Conservation (phyloP, 2,113 vertebrate species). For the Thunnus thynnus region DNA sequence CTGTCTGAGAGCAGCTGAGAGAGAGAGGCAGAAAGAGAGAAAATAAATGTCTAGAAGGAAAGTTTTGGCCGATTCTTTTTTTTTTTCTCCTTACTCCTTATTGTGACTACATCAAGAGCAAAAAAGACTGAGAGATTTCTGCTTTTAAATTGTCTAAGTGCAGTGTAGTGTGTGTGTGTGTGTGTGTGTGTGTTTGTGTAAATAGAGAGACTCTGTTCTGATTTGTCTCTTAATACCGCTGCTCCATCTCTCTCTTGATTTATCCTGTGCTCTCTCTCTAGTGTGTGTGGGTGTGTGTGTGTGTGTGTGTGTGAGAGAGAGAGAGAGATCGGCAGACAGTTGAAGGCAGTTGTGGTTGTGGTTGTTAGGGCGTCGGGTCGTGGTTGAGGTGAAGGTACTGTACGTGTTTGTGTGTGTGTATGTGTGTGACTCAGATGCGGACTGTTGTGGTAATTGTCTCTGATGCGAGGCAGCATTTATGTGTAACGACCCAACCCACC, state of each 20-base stretch:
- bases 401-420: constrained; percentile 32
- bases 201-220: constrained; percentile 52
- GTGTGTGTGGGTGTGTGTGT: constrained; percentile 26
- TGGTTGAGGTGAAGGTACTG: constrained; percentile 70
- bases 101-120: constrained; percentile 59
- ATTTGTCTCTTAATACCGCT: constrained; percentile 52
- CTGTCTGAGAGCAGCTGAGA: constrained; percentile 49
- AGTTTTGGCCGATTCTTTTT: constrained; percentile 36
- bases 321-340: constrained; percentile 68
- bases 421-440: constrained; percentile 48
- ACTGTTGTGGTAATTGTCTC: constrained; percentile 80
- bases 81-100: constrained; percentile 32
- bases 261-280: constrained; percentile 44
- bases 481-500: constrained; percentile 69
- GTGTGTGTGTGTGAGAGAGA: constrained; percentile 11
- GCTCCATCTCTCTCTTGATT: constrained; percentile 48
- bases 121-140: constrained; percentile 40
- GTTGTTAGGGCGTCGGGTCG: constrained; percentile 70
- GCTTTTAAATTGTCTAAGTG: constrained; percentile 36
- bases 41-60: constrained; percentile 63
- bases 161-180: constrained; percentile 29
- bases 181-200: constrained; percentile 48
- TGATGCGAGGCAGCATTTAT: constrained; percentile 75
- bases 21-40: constrained; percentile 31
- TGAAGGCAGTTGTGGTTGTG: constrained; percentile 79